These are phyloP conservation scores for Rhizomys pruinosus DNA, from an alignment of 2,113 vertebrate species.

Conservation along the genomic window DNA sequence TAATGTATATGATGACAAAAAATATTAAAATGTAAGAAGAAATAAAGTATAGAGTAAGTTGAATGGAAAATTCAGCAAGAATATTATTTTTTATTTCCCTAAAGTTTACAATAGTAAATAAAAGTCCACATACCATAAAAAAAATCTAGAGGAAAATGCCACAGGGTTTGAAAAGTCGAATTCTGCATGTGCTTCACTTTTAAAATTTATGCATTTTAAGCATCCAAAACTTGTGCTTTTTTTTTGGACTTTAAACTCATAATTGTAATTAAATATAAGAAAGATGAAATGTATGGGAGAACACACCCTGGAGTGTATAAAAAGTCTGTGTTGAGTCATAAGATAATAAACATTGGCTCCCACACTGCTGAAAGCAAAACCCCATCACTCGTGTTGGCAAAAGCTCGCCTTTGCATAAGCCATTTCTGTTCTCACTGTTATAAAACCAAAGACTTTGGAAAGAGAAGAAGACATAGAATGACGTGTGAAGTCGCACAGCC, in stretches of 20 bases:
- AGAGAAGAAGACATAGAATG: conserved; percentile 74
- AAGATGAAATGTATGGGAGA: neutral
- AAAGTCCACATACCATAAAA: conserved; percentile 33
- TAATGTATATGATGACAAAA: conserved; percentile 27
- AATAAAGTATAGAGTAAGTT: conserved; percentile 2
- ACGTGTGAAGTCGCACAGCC: conserved; percentile 58
- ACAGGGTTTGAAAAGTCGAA: conserved; percentile 30
- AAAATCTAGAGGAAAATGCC: conserved; percentile 24
- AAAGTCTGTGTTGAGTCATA: conserved; percentile 22
- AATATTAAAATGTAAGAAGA: conserved; percentile 49
- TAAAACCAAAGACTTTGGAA: conserved; percentile 74
- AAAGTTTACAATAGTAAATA: conserved; percentile 18
- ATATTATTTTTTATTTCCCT: conserved; percentile 14
- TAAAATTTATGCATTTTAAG: conserved; percentile 39
- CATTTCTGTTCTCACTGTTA: conserved; percentile 73
- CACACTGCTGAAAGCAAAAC: conserved; percentile 51
- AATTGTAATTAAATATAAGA: conserved; percentile 57
- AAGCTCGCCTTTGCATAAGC: conserved; percentile 72
- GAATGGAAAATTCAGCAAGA: conserved; percentile 44
- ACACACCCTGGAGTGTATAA: neutral
- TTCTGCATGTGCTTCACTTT: conserved; percentile 42
- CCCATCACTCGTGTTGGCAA: conserved; percentile 53
- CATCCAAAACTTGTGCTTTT: neutral
- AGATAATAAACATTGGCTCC: conserved; percentile 65
- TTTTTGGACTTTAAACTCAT: conserved; percentile 46